Percentiles rank a stretch among this genome's conserved stretches.
These are phyloP conservation scores for Hirtodrosophila alboralis DNA, from an alignment of 2,888 invertebrate species.

Conservation along the genomic window DNA sequence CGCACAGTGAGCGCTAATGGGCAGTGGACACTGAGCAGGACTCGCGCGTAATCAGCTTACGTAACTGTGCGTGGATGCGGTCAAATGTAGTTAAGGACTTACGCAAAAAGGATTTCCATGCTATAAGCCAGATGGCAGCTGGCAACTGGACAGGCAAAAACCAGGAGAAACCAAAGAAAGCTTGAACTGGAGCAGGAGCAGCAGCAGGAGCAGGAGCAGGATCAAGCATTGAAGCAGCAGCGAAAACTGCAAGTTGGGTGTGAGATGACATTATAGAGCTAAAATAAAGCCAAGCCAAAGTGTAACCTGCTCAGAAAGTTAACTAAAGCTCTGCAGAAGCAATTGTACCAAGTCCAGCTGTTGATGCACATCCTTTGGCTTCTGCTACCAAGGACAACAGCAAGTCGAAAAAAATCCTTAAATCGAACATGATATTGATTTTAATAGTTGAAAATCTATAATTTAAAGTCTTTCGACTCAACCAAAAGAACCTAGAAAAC, in stretches of 20 bases:
- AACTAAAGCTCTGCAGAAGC: conserved; percentile 37
- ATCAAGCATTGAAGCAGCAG: conserved; percentile 4
- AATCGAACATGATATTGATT: too few species aligned
- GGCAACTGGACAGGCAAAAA: conserved; percentile 1
- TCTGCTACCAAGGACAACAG: too few species aligned
- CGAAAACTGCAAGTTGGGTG: background rate
- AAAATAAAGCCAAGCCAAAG: conserved; percentile 18
- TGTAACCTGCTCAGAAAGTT: conserved; percentile 45
- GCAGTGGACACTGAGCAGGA: conserved; percentile 40
- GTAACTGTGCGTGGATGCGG: conserved; percentile 71
- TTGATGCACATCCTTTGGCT: too few species aligned
- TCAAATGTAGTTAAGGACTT: conserved; percentile 65
- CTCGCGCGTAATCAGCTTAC: conserved; percentile 68
- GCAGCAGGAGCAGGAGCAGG: conserved; percentile 6
- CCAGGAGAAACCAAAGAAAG: background rate
- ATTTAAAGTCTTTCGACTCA: too few species aligned
- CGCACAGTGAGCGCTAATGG: conserved; percentile 45
- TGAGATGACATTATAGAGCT: too few species aligned
- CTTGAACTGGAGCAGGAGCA: conserved; percentile 7
- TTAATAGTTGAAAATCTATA: too few species aligned
- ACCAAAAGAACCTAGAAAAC: too few species aligned
- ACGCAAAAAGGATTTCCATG: conserved; percentile 67
- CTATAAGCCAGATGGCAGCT: conserved; percentile 30
- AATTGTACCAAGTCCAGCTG: conserved; percentile 8
- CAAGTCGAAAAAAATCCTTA: too few species aligned